These are phyloP conservation scores for Nesoenas mayeri DNA, from an alignment of 2,113 vertebrate genomes.

Conservation along the genomic window DNA sequence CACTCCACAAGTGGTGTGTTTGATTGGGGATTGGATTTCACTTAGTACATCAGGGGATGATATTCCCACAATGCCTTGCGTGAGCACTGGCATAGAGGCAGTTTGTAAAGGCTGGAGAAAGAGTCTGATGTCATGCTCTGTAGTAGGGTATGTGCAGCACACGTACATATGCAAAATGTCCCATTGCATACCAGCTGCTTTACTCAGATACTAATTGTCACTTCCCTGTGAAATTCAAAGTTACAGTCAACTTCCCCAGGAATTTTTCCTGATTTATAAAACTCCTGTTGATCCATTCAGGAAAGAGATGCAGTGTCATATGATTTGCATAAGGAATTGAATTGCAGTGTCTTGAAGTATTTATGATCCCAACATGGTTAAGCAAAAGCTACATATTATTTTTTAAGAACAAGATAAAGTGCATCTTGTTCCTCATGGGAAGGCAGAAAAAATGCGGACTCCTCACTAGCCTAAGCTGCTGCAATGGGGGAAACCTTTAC, in stretches of 20 bases:
- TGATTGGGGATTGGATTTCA: background rate
- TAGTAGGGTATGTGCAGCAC: background rate
- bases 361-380: background rate
- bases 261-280: background rate
- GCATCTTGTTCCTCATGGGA: background rate
- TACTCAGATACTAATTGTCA: background rate
- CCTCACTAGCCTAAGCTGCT: background rate
- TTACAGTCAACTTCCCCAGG: background rate
- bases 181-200: background rate
- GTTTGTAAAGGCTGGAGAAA: background rate
- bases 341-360: background rate
- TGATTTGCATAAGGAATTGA: background rate
- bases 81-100: background rate
- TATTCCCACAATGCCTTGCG: background rate
- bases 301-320: background rate
- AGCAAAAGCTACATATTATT: background rate
- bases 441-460: background rate
- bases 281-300: background rate
- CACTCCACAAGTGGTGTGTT: background rate
- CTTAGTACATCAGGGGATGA: background rate
- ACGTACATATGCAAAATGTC: fast-evolving
- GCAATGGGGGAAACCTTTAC: background rate
- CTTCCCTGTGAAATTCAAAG: background rate
- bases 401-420: background rate
- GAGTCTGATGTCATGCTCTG: background rate